phyloP scores from a whole-genome alignment of 2,888 invertebrate species.

The Sminthurinus aureus region DNA sequence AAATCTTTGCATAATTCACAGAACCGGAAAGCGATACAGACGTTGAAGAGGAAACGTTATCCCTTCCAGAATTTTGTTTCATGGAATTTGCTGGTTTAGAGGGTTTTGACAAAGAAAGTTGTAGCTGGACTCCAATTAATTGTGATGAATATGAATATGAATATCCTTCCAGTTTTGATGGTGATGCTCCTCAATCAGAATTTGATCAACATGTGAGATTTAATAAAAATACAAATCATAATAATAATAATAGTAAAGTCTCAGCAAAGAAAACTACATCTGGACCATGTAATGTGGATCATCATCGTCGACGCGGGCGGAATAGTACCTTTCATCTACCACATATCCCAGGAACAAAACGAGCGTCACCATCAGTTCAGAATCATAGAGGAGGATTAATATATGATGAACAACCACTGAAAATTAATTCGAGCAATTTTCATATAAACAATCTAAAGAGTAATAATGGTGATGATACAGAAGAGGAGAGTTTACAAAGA shows the following conservation, averaged over 20 bases:
- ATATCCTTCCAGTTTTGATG: background rate
- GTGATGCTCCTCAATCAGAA: background rate
- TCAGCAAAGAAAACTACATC: background rate
- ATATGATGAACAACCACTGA: constrained; percentile 1
- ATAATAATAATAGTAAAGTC: background rate
- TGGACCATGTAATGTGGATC: background rate
- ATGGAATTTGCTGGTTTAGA: constrained; percentile 9
- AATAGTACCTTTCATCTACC: background rate
- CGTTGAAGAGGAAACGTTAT: background rate
- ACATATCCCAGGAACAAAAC: background rate
- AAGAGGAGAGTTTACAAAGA: background rate
- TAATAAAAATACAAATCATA: background rate
- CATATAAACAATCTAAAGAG: too few species aligned
- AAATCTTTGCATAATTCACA: too few species aligned
- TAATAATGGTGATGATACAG: background rate
- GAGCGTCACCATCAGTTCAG: background rate
- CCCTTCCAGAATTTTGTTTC: constrained; percentile 19
- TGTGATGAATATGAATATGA: background rate
- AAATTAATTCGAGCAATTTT: background rate
- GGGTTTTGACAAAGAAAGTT: background rate
- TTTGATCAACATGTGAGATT: background rate
- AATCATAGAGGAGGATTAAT: background rate
- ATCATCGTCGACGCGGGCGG: background rate
- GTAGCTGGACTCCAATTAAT: constrained; percentile 3
- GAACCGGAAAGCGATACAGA: background rate